A percentile compares a stretch with the other conserved stretches of the same genome.
Conservation (phyloP, 2,113 vertebrate genomes). For the Alligator mississippiensis region DNA sequence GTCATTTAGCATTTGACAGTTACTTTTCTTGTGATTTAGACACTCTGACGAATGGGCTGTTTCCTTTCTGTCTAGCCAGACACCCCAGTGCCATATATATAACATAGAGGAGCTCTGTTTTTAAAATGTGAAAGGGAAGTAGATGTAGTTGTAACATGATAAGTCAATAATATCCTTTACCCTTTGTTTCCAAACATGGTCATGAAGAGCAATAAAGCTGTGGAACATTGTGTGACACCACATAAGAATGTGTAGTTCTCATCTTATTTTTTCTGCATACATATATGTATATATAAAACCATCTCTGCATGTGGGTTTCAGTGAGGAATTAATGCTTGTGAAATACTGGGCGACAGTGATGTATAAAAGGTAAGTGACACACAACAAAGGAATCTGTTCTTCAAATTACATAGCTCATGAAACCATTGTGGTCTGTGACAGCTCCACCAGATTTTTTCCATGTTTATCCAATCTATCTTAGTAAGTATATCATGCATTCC, state of each 20-base stretch:
- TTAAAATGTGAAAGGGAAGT: constrained; percentile 39
- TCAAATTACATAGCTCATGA: constrained; percentile 68
- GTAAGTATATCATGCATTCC: constrained; percentile 66
- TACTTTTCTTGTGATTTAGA: background rate
- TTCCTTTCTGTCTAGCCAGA: constrained; percentile 15
- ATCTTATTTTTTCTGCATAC: constrained; percentile 47
- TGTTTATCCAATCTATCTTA: constrained; percentile 75
- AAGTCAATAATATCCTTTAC: background rate
- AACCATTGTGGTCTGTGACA: constrained; percentile 75
- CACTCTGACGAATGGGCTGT: constrained; percentile 3
- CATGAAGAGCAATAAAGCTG: constrained; percentile 29
- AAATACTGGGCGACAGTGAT: constrained; percentile 63
- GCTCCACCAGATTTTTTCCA: constrained; percentile 75
- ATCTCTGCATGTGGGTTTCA: constrained; percentile 64
- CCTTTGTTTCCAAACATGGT: constrained; percentile 74
- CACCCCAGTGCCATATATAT: background rate
- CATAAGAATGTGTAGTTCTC: constrained; percentile 67
- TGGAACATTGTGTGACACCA: constrained; percentile 47
- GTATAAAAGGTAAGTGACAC: constrained; percentile 78
- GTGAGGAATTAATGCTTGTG: constrained; percentile 60
- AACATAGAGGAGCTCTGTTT: constrained; percentile 30
- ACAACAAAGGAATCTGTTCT: constrained; percentile 77
- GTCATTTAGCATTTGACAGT: background rate
- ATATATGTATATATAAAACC: constrained; percentile 45
- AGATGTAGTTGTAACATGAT: constrained; percentile 5